phyloP scores from a whole-genome alignment of 1,140 invertebrate genomes.

The Drosophila nannoptera region DNA sequence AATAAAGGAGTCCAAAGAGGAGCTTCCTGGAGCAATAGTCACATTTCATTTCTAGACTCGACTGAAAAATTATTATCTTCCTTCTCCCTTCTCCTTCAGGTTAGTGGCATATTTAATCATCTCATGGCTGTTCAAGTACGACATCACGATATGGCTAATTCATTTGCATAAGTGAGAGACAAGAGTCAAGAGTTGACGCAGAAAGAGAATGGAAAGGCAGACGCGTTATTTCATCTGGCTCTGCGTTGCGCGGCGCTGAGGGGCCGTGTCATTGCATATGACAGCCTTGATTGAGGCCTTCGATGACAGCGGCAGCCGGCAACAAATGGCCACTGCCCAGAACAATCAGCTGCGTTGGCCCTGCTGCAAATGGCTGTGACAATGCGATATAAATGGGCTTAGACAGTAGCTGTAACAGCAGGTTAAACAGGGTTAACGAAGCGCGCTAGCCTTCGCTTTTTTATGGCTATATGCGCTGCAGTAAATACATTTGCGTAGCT shows the following conservation, averaged over 20 bases:
- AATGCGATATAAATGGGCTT: slow-evolving; percentile 27
- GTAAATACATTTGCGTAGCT: slow-evolving; percentile 1
- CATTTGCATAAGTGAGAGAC: background rate
- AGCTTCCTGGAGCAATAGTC: too few species aligned
- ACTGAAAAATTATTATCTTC: too few species aligned
- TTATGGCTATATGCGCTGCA: background rate
- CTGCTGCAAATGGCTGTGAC: slow-evolving; percentile 24
- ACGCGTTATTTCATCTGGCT: slow-evolving; percentile 1
- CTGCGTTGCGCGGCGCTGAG: slow-evolving; percentile 35
- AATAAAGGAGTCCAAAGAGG: too few species aligned
- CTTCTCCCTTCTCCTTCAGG: too few species aligned
- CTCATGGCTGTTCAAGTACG: too few species aligned
- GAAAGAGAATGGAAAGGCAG: background rate
- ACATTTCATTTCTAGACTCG: too few species aligned
- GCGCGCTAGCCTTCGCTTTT: background rate
- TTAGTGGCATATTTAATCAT: too few species aligned
- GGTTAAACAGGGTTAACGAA: slow-evolving; percentile 3
- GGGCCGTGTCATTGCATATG: slow-evolving; percentile 60
- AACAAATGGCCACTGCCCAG: slow-evolving; percentile 36
- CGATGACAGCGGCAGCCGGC: slow-evolving; percentile 49
- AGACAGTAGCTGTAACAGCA: slow-evolving; percentile 28
- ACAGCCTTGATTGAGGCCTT: slow-evolving; percentile 73
- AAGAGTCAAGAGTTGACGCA: slow-evolving; percentile 20
- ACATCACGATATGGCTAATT: too few species aligned
- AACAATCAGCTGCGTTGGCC: slow-evolving; percentile 15